Percentiles rank a stretch among this genome's conserved stretches.
phyloP scores from a whole-genome alignment of 1,140 invertebrate species.

The Callitettix versicolor region DNA sequence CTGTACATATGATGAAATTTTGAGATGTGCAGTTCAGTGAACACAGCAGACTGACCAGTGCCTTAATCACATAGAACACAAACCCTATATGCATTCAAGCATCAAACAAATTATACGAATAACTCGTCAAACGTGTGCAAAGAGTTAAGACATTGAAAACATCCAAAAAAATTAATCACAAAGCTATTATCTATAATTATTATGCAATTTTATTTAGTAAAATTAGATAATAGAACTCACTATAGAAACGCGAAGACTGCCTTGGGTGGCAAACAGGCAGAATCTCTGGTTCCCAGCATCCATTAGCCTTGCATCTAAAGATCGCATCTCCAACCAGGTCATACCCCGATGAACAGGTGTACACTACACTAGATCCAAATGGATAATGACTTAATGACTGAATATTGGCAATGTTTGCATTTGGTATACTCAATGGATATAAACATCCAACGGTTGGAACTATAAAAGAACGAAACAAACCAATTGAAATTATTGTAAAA shows the following conservation, averaged over 20 bases:
- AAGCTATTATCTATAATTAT: neutral
- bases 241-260: conserved; percentile 10
- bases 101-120: too few species aligned
- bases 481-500: neutral
- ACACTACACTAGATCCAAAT: conserved; percentile 33
- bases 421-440: conserved; percentile 21
- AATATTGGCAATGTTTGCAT: conserved; percentile 14
- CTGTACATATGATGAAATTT: too few species aligned
- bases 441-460: conserved; percentile 24
- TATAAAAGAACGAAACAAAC: conserved; percentile 2
- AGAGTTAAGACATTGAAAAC: too few species aligned
- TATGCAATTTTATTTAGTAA: too few species aligned
- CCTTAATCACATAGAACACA: too few species aligned
- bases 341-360: conserved; percentile 35
- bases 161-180: too few species aligned
- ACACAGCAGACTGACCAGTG: too few species aligned
- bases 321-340: conserved; percentile 32
- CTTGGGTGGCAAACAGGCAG: conserved; percentile 24
- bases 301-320: conserved; percentile 32
- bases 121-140: too few species aligned
- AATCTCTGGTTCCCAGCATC: conserved; percentile 35
- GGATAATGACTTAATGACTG: neutral
- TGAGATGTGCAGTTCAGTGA: too few species aligned
- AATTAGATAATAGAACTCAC: conserved; percentile 13
- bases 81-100: too few species aligned